phyloP scores from a whole-genome alignment of 2,113 vertebrate species.

The Lontra canadensis region DNA sequence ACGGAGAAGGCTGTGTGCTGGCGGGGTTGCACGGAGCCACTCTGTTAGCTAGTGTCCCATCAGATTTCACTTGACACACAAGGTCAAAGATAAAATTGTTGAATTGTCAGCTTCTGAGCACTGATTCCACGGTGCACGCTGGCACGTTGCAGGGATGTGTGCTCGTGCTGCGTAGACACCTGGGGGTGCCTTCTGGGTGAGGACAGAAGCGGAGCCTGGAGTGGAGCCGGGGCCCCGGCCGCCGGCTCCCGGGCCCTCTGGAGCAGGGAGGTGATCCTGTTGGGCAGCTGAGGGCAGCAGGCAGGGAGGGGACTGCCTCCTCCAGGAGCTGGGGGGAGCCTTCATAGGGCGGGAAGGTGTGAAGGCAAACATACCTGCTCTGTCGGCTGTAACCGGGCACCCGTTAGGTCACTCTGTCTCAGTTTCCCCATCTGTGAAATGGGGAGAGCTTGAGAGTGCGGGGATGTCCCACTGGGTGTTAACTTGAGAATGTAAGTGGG shows the following conservation, averaged over 20 bases:
- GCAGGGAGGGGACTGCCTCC: neutral
- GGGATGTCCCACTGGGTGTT: neutral
- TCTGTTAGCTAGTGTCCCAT: too few species aligned
- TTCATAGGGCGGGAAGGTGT: neutral
- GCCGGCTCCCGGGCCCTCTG: too few species aligned
- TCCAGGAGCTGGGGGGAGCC: neutral
- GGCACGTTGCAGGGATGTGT: neutral
- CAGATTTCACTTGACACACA: neutral
- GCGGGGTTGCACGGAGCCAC: neutral
- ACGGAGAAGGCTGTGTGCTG: rapidly evolving
- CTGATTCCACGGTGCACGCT: rapidly evolving
- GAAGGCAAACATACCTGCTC: neutral
- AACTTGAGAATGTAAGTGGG: neutral
- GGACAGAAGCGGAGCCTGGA: neutral
- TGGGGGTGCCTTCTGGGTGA: neutral
- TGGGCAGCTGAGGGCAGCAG: neutral
- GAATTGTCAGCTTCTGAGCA: neutral
- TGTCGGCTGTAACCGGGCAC: neutral
- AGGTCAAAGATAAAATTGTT: neutral
- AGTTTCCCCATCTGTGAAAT: neutral
- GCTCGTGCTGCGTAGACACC: neutral
- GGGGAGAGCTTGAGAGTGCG: neutral
- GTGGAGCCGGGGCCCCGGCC: neutral
- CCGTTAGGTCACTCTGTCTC: neutral
- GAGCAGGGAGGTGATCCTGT: neutral